These are phyloP conservation scores for Jacana jacana DNA, from an alignment of 2,113 vertebrate species.

Conservation along the genomic window DNA sequence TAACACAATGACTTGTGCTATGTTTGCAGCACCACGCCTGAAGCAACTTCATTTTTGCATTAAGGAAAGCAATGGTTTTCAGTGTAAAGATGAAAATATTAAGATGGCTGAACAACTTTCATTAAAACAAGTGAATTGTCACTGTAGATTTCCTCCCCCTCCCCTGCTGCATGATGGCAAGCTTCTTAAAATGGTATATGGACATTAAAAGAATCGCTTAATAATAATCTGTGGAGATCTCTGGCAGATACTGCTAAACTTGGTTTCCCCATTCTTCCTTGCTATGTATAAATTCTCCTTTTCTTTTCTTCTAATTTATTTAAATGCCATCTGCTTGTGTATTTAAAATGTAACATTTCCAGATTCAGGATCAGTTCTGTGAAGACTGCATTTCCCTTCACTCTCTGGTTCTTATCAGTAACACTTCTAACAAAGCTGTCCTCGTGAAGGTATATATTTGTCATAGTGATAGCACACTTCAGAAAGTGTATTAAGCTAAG, in stretches of 20 bases:
- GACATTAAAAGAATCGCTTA: background rate
- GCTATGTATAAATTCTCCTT: background rate
- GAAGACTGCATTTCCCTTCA: background rate
- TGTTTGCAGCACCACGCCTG: background rate
- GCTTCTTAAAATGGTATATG: background rate
- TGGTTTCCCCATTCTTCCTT: background rate
- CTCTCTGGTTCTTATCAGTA: slow-evolving; percentile 12
- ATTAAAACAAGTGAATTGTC: slow-evolving; percentile 39
- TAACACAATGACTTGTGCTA: slow-evolving; percentile 26
- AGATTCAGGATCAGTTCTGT: background rate
- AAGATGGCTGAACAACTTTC: slow-evolving; percentile 20
- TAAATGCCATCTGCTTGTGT: slow-evolving; percentile 10
- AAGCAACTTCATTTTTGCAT: slow-evolving; percentile 31
- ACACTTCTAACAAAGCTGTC: slow-evolving; percentile 11
- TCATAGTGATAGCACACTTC: slow-evolving; percentile 46
- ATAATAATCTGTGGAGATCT: background rate
- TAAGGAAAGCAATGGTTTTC: slow-evolving; percentile 27
- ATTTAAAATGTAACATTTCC: background rate
- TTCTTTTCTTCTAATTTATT: slow-evolving; percentile 11
- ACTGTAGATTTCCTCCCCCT: background rate
- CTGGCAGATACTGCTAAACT: background rate
- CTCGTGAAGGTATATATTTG: slow-evolving; percentile 23
- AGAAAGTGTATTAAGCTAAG: slow-evolving; percentile 29
- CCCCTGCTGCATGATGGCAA: background rate
- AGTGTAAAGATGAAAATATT: slow-evolving; percentile 39